Conservation (phyloP, 2,797 vertebrate species). For the Myiotriccus ornatus region DNA sequence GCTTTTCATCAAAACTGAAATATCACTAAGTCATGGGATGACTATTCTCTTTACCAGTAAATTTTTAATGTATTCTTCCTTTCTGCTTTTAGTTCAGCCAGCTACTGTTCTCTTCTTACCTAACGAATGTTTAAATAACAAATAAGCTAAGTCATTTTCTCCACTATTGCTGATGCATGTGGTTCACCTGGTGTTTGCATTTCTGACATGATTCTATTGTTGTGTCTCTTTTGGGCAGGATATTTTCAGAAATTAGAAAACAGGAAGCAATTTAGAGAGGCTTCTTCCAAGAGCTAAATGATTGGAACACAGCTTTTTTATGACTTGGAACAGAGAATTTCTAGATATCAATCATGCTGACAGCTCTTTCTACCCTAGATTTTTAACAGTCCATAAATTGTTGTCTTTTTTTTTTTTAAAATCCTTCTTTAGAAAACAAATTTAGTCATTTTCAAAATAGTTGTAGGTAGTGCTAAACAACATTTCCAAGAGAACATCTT, state of each 20-base stretch:
- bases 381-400: slow-evolving; percentile 66
- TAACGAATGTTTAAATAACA: slow-evolving; percentile 40
- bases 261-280: slow-evolving; percentile 51
- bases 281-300: slow-evolving; percentile 58
- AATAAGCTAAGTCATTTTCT: slow-evolving; percentile 20
- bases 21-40: background rate
- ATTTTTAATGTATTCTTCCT: background rate
- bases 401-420: background rate
- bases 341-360: slow-evolving; percentile 62
- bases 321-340: slow-evolving; percentile 57
- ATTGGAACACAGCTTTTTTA: slow-evolving; percentile 52
- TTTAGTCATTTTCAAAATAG: slow-evolving; percentile 32
- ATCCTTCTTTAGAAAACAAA: slow-evolving; percentile 25
- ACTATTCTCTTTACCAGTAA: background rate
- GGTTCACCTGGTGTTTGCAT: slow-evolving; percentile 11
- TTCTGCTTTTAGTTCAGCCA: background rate
- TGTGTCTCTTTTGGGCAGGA: background rate
- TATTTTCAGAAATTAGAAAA: slow-evolving; percentile 45
- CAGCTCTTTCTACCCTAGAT: slow-evolving; percentile 54
- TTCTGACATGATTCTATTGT: background rate
- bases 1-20: background rate
- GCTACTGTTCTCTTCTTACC: background rate
- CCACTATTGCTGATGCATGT: background rate
- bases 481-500: slow-evolving; percentile 1
- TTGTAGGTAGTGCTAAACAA: background rate